These are phyloP conservation scores for Drosophila pegasa DNA, from an alignment of 2,888 invertebrate species.

Conservation along the genomic window DNA sequence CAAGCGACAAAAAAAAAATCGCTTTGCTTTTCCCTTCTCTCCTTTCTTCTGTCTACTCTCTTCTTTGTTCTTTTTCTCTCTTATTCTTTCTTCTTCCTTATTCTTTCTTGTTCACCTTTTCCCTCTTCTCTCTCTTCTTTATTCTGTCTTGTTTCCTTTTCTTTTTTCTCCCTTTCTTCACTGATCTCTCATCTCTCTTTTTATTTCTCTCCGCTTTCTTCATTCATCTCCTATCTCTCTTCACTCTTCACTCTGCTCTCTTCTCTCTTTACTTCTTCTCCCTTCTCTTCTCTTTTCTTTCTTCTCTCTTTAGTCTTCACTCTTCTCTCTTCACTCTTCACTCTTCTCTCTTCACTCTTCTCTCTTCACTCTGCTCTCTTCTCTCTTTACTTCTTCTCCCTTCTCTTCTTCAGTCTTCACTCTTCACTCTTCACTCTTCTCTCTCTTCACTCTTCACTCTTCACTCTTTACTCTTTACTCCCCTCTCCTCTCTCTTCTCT, in stretches of 20 bases:
- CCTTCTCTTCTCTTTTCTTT: background rate
- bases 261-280: background rate
- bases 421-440: background rate
- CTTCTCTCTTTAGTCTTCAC: too few relatives aligned
- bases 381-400: background rate
- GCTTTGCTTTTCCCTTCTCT: background rate
- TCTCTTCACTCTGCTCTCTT: background rate
- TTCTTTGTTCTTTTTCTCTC: too few relatives aligned
- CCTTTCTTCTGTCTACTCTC: background rate
- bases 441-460: background rate
- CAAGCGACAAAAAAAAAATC: constrained; percentile 35
- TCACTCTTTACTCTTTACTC: background rate
- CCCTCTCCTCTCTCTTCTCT: background rate
- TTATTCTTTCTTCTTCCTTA: too few relatives aligned
- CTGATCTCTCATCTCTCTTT: too few relatives aligned
- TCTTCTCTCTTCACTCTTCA: background rate
- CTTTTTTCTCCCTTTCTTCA: too few relatives aligned
- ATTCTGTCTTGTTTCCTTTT: too few relatives aligned
- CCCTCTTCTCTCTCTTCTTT: too few relatives aligned
- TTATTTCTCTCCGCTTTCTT: too few relatives aligned
- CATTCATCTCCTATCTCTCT: background rate
- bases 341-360: background rate
- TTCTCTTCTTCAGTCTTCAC: background rate
- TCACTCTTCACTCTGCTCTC: too few relatives aligned
- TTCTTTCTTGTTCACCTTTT: too few relatives aligned